A percentile compares a stretch with the other conserved stretches of the same genome.
These are phyloP conservation scores for Standfussiana lucernea DNA, from an alignment of 2,888 invertebrate genomes.

Conservation along the genomic window DNA sequence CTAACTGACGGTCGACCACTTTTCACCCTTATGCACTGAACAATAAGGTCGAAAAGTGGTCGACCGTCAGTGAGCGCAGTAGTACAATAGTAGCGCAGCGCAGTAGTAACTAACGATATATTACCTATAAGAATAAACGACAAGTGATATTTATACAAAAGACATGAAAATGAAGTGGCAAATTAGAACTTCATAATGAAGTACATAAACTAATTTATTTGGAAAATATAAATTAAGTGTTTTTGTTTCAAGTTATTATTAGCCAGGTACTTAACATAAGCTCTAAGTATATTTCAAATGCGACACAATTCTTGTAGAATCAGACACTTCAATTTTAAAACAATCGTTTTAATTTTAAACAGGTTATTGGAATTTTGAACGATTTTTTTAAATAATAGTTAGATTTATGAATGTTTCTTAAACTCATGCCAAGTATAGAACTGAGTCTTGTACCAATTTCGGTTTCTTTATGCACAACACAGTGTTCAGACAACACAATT, in stretches of 20 bases:
- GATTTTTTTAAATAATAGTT: background rate
- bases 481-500: background rate
- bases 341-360: background rate
- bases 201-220: slow-evolving; percentile 19
- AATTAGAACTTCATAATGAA: slow-evolving; percentile 25
- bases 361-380: background rate
- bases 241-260: background rate
- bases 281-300: background rate
- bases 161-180: background rate
- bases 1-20: no score
- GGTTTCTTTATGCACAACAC: background rate
- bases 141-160: slow-evolving; percentile 10
- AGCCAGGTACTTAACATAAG: background rate
- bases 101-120: slow-evolving; percentile 8
- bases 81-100: no score
- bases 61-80: no score
- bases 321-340: background rate
- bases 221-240: background rate
- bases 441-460: background rate
- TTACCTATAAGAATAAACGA: slow-evolving; percentile 4
- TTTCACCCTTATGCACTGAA: no score
- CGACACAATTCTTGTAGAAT: background rate
- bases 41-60: no score
- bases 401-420: background rate
- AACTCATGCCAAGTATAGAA: background rate